A percentile compares a stretch with the other conserved stretches of the same genome.
Evolutionary conservation across 2,888 invertebrate genomes (phyloP).

Genomic region (Drosophila formosana): DNA sequence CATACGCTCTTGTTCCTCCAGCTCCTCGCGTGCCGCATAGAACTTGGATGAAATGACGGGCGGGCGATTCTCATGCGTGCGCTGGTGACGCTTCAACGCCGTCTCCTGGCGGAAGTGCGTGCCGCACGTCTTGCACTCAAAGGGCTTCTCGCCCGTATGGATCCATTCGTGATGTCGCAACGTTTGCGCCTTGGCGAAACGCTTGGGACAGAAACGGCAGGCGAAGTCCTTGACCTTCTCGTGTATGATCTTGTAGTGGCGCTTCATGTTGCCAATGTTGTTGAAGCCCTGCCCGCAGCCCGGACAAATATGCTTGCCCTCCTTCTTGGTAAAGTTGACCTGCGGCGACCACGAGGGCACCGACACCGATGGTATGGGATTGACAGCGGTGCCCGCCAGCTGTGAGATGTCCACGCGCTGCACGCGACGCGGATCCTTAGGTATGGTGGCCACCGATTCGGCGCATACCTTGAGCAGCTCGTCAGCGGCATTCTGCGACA

Average conservation of each 20-base stretch:
- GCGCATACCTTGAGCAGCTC: slow-evolving; percentile 82
- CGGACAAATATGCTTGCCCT: slow-evolving; percentile 83
- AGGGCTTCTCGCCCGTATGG: slow-evolving; percentile 84
- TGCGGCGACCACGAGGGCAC: slow-evolving; percentile 83
- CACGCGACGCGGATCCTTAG: slow-evolving; percentile 81
- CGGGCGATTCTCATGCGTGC: slow-evolving; percentile 79
- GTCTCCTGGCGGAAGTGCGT: slow-evolving; percentile 83
- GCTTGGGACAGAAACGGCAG: slow-evolving; percentile 82
- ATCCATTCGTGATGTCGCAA: slow-evolving; percentile 84
- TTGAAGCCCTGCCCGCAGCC: slow-evolving; percentile 83
- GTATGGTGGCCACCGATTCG: slow-evolving; percentile 81
- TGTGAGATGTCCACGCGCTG: slow-evolving; percentile 81
- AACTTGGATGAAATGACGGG: slow-evolving; percentile 74
- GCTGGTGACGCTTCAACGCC: slow-evolving; percentile 82
- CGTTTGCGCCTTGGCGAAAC: slow-evolving; percentile 84
- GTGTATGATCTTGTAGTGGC: slow-evolving; percentile 83
- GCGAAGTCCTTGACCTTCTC: slow-evolving; percentile 83
- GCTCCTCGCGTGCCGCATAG: slow-evolving; percentile 68
- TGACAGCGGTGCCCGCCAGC: slow-evolving; percentile 81
- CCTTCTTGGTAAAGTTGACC: slow-evolving; percentile 83
- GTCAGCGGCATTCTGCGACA: slow-evolving; percentile 80
- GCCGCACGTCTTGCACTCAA: slow-evolving; percentile 80
- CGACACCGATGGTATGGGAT: slow-evolving; percentile 81
- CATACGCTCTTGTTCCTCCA: slow-evolving; percentile 73
- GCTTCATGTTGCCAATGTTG: slow-evolving; percentile 82